A percentile compares a stretch with the other conserved stretches of the same genome.
Evolutionary conservation across 2,888 invertebrate genomes (phyloP).

Genomic region (Orchesellides sinensis): DNA sequence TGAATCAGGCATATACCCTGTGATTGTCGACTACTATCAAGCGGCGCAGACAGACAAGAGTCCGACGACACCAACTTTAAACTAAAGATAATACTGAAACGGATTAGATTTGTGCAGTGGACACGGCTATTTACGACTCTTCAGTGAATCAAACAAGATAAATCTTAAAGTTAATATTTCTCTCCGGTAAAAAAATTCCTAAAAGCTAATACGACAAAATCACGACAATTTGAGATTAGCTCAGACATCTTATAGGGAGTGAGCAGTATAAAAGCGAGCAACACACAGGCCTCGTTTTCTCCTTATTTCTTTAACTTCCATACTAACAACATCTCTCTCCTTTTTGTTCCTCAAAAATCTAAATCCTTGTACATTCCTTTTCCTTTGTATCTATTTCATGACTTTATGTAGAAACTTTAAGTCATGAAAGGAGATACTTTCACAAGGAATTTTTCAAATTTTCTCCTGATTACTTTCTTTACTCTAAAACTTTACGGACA

Average conservation of each 20-base stretch:
- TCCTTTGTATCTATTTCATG: neutral
- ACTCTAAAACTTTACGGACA: neutral
- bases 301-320: slow-evolving; percentile 63
- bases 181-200: no score
- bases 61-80: slow-evolving; percentile 15
- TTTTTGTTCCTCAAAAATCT: neutral
- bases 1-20: slow-evolving; percentile 40
- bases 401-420: neutral
- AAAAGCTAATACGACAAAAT: no score
- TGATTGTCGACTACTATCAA: slow-evolving; percentile 16
- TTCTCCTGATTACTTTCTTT: neutral
- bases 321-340: slow-evolving; percentile 51
- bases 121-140: no score
- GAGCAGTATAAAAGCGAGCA: slow-evolving; percentile 62
- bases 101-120: neutral
- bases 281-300: slow-evolving; percentile 71
- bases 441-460: neutral
- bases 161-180: no score
- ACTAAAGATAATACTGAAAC: no score
- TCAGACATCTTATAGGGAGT: neutral
- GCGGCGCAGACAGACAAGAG: slow-evolving; percentile 20
- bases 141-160: no score
- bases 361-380: neutral
- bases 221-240: no score
- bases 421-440: neutral